A percentile compares a stretch with the other conserved stretches of the same genome.
Evolutionary conservation across 2,888 invertebrate species (phyloP).

Genomic region (Ischnus inquisitorius): DNA sequence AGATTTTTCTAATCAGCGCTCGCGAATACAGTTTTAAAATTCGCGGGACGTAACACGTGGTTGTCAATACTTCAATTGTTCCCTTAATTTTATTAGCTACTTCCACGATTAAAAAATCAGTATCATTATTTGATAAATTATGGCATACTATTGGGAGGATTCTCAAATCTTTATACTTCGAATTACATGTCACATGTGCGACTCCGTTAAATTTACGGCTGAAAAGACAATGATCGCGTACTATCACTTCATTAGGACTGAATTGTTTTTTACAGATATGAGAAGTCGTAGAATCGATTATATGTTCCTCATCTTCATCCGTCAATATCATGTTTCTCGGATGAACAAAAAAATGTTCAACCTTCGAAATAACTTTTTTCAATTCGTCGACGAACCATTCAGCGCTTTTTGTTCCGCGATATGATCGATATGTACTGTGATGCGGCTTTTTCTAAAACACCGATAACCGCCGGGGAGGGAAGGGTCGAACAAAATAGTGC

Average conservation of each 20-base stretch:
- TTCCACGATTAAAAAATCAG: slow-evolving; percentile 76
- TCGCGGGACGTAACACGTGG: no score
- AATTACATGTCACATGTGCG: slow-evolving; percentile 15
- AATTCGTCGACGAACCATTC: slow-evolving; percentile 38
- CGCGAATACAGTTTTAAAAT: no score
- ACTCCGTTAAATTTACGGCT: slow-evolving; percentile 10
- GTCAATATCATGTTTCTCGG: neutral
- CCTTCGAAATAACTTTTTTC: neutral
- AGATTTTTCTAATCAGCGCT: no score
- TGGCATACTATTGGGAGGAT: slow-evolving; percentile 36
- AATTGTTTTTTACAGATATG: slow-evolving; percentile 26
- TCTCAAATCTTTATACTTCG: slow-evolving; percentile 5
- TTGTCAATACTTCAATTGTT: no score
- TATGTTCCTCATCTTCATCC: neutral
- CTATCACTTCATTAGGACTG: neutral
- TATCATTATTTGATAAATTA: slow-evolving; percentile 41
- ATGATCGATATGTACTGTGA: slow-evolving; percentile 22
- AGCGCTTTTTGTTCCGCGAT: slow-evolving; percentile 30
- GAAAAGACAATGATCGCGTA: slow-evolving; percentile 37
- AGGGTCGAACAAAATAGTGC: no score
- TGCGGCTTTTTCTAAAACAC: no score
- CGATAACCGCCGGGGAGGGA: no score
- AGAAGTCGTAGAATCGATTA: slow-evolving; percentile 1
- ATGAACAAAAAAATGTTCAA: neutral
- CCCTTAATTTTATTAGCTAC: slow-evolving; percentile 53